Percentiles rank a stretch among this genome's conserved stretches.
These are phyloP conservation scores for Cephus spinipes DNA, from an alignment of 2,888 invertebrate species.

Conservation along the genomic window DNA sequence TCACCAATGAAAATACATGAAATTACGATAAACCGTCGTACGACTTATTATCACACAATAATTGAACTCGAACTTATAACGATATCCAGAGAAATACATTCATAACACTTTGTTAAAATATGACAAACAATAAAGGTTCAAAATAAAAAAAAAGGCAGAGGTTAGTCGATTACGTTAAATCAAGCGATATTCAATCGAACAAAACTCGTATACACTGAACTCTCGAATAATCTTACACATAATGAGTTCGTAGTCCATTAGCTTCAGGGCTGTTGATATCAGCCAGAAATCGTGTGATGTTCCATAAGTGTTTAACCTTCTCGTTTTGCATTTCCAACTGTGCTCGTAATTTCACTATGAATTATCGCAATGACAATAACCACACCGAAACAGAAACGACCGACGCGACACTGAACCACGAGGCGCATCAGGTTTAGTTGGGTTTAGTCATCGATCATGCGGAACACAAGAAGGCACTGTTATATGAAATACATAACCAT, in stretches of 20 bases:
- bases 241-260: constrained; percentile 38
- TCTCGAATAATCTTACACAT: constrained; percentile 35
- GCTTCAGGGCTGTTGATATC: constrained; percentile 31
- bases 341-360: background rate
- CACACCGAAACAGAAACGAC: background rate
- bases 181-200: constrained; percentile 14
- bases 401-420: constrained; percentile 23
- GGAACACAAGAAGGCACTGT: no score
- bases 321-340: constrained; percentile 32
- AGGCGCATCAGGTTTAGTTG: constrained; percentile 35
- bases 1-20: no score
- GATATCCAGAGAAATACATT: background rate
- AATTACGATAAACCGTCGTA: no score
- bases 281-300: constrained; percentile 42
- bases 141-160: constrained; percentile 1
- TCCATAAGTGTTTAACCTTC: constrained; percentile 47
- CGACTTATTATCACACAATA: no score
- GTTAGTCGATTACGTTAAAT: constrained; percentile 11
- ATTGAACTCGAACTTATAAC: no score
- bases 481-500: no score
- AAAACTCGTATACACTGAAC: constrained; percentile 8
- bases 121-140: background rate
- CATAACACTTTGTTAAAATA: background rate
- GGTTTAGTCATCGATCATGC: constrained; percentile 39
- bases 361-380: constrained; percentile 23